Evolutionary conservation across 2,113 vertebrate genomes (phyloP).

Genomic region (human (Homo sapiens)): DNA sequence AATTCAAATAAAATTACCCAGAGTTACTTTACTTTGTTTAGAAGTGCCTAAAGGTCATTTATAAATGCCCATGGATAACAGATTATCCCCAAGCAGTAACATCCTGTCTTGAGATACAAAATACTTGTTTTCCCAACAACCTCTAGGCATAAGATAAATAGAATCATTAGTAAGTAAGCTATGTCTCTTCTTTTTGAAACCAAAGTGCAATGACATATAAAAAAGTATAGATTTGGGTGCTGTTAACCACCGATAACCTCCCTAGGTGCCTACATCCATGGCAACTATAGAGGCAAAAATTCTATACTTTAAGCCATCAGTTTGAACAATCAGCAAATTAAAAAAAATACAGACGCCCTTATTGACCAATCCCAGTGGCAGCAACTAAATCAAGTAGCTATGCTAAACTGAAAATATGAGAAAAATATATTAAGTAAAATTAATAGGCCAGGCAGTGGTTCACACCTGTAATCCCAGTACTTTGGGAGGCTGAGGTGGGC

Average conservation of each 20-base stretch:
- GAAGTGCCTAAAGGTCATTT: background rate
- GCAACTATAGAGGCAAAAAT: background rate
- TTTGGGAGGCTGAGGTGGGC: too few relatives aligned
- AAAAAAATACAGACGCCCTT: background rate
- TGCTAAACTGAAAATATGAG: background rate
- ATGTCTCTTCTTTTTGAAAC: conserved; percentile 9
- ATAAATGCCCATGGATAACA: background rate
- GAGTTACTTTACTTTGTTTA: background rate
- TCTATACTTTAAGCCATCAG: background rate
- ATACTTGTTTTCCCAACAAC: background rate
- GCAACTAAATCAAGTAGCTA: background rate
- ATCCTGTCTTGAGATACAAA: background rate
- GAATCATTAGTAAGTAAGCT: background rate
- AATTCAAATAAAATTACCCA: conserved; percentile 15
- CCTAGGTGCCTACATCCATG: background rate
- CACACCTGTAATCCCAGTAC: too few relatives aligned
- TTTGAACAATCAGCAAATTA: background rate
- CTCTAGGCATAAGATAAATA: background rate
- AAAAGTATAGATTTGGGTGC: background rate
- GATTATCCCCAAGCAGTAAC: background rate
- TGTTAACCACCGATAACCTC: background rate
- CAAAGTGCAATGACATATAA: background rate
- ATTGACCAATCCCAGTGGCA: background rate
- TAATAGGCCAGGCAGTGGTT: background rate
- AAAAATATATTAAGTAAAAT: conserved; percentile 5